Evolutionary conservation across 2,888 invertebrate genomes (phyloP).

Genomic region (Spatulosminthurus flaviceps): DNA sequence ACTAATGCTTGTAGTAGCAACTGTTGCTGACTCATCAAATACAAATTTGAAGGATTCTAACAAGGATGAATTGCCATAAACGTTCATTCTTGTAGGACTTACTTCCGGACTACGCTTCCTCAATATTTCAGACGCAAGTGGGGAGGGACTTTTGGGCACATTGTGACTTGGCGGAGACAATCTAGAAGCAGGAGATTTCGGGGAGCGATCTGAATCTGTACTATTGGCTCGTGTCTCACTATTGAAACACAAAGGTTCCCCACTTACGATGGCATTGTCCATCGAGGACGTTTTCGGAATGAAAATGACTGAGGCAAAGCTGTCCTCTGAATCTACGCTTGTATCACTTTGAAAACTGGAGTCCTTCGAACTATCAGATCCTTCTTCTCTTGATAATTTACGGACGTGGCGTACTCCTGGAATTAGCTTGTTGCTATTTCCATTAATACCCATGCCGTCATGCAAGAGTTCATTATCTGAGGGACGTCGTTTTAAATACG

Average conservation of each 20-base stretch:
- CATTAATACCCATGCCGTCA: conserved; percentile 42
- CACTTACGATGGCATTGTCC: conserved; percentile 28
- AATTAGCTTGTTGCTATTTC: conserved; percentile 58
- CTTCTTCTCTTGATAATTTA: conserved; percentile 84
- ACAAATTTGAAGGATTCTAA: conserved; percentile 58
- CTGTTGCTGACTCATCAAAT: conserved; percentile 60
- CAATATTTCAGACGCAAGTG: conserved; percentile 59
- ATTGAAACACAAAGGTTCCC: conserved; percentile 50
- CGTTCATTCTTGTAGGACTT: conserved; percentile 54
- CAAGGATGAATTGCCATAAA: conserved; percentile 15
- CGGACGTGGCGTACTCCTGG: conserved; percentile 69
- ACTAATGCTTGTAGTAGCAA: conserved; percentile 58
- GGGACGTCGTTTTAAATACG: conserved; percentile 53
- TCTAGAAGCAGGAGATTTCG: conserved; percentile 64
- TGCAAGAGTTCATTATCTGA: conserved; percentile 52
- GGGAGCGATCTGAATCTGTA: conserved; percentile 64
- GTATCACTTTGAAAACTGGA: conserved; percentile 91
- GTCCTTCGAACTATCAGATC: conserved; percentile 71
- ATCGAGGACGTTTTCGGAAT: conserved; percentile 72
- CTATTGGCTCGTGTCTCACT: conserved; percentile 63
- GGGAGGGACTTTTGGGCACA: conserved; percentile 61
- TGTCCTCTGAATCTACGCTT: conserved; percentile 92
- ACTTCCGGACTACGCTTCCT: conserved; percentile 57
- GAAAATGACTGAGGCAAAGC: conserved; percentile 91
- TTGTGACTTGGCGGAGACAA: conserved; percentile 63